Conservation (phyloP, 2,113 vertebrate genomes). For the Numenius arquata region DNA sequence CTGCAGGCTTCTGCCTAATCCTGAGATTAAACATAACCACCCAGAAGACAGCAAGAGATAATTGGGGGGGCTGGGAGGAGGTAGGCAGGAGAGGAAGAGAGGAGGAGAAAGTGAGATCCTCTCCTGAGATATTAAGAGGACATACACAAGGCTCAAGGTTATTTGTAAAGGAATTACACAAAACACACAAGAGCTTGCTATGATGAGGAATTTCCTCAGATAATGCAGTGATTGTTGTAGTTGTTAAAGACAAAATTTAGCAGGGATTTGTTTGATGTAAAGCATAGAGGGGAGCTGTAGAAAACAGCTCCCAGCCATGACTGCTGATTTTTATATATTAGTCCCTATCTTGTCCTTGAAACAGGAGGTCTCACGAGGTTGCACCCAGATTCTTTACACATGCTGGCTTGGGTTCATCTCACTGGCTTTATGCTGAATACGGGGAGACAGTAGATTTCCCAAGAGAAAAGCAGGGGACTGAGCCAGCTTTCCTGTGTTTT, state of each 20-base stretch:
- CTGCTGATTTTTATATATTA: background rate
- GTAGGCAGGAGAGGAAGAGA: background rate
- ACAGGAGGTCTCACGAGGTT: background rate
- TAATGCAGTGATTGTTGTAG: conserved; percentile 32
- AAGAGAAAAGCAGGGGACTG: background rate
- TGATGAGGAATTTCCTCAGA: conserved; percentile 54
- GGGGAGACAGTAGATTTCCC: background rate
- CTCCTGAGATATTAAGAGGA: conserved; percentile 64
- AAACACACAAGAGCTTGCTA: conserved; percentile 47
- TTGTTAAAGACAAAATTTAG: conserved; percentile 56
- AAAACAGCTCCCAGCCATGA: background rate
- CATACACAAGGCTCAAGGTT: conserved; percentile 62
- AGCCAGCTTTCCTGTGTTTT: background rate
- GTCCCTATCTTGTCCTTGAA: background rate
- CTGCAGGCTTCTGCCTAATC: conserved; percentile 70
- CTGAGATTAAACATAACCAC: conserved; percentile 77
- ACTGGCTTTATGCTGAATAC: background rate
- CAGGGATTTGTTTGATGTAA: conserved; percentile 29
- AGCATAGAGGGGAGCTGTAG: background rate
- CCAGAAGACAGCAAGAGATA: conserved; percentile 67
- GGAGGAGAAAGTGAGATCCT: conserved; percentile 11
- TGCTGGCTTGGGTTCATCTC: background rate
- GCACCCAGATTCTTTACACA: background rate
- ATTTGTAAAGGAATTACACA: conserved; percentile 71
- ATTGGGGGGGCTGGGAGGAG: background rate